Conservation (phyloP, 2,888 invertebrate species). For the Palloptera scutellata region DNA sequence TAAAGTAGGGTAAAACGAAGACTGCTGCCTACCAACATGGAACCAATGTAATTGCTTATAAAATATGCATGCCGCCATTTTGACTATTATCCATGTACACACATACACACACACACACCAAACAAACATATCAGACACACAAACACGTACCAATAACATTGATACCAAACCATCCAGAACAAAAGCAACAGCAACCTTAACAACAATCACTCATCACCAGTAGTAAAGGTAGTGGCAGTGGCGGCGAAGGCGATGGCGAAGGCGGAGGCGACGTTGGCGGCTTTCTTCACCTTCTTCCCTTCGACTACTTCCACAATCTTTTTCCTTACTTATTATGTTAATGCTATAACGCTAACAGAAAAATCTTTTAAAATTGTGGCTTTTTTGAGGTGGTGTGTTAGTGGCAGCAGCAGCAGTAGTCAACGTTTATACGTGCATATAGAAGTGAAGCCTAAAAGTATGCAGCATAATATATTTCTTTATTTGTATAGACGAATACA, state of each 20-base stretch:
- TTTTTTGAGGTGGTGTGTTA: constrained; percentile 8
- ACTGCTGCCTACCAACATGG: constrained; percentile 39
- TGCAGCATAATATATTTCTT: constrained; percentile 13
- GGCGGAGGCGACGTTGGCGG: not conserved
- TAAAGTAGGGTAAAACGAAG: too few species aligned
- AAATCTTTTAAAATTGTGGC: constrained; percentile 21
- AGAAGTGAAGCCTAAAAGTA: constrained; percentile 24
- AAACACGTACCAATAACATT: constrained; percentile 18
- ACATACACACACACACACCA: constrained; percentile 11
- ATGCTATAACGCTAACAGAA: too few species aligned
- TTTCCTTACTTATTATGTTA: too few species aligned
- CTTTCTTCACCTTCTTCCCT: not conserved
- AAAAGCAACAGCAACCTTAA: not conserved
- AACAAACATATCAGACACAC: not conserved
- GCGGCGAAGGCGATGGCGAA: not conserved
- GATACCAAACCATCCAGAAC: not conserved
- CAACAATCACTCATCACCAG: constrained; percentile 24
- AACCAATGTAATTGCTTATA: constrained; percentile 59
- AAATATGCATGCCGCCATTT: constrained; percentile 54
- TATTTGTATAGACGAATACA: not conserved
- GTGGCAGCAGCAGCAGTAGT: not conserved
- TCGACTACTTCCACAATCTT: not conserved
- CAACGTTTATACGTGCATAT: not conserved
- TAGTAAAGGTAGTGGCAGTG: not conserved
- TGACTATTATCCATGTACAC: constrained; percentile 32